Percentiles rank a stretch among this genome's conserved stretches.
Evolutionary conservation across 2,113 vertebrate species (phyloP).

Genomic region (Ariopsis seemanni): DNA sequence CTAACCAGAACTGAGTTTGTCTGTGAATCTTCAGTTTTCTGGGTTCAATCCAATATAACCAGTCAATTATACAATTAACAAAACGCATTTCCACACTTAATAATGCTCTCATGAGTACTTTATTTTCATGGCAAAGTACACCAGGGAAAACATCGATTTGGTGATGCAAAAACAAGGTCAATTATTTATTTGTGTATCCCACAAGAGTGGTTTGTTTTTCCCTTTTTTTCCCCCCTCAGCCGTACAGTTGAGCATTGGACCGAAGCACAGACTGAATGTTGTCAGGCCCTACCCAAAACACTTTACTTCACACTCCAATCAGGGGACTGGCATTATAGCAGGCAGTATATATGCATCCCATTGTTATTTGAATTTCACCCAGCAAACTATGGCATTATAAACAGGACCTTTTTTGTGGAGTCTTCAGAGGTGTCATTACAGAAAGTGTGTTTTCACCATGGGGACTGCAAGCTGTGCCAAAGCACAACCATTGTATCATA

Average conservation of each 20-base stretch:
- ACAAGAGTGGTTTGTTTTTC: slow-evolving; percentile 10
- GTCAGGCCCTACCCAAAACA: slow-evolving; percentile 48
- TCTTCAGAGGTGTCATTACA: slow-evolving; percentile 57
- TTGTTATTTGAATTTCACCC: slow-evolving; percentile 60
- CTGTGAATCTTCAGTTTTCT: neutral
- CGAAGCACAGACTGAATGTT: slow-evolving; percentile 43
- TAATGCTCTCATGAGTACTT: neutral
- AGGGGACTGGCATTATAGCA: slow-evolving; percentile 55
- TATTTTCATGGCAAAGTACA: slow-evolving; percentile 20
- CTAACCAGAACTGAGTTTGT: neutral
- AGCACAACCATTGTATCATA: slow-evolving; percentile 50
- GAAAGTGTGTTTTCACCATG: slow-evolving; percentile 56
- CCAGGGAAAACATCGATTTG: neutral
- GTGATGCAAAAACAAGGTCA: slow-evolving; percentile 29
- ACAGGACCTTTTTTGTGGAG: slow-evolving; percentile 55
- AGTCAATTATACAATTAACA: slow-evolving; percentile 9
- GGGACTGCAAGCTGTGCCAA: slow-evolving; percentile 55
- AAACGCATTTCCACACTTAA: neutral
- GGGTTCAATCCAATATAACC: neutral
- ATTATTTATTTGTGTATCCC: slow-evolving; percentile 12
- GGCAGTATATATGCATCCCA: slow-evolving; percentile 55
- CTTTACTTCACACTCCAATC: slow-evolving; percentile 57
- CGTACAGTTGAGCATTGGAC: slow-evolving; percentile 34
- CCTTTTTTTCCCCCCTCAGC: slow-evolving; percentile 24
- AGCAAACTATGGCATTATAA: slow-evolving; percentile 56